Conservation (phyloP, 2,113 vertebrate species). For the Siniperca chuatsi region DNA sequence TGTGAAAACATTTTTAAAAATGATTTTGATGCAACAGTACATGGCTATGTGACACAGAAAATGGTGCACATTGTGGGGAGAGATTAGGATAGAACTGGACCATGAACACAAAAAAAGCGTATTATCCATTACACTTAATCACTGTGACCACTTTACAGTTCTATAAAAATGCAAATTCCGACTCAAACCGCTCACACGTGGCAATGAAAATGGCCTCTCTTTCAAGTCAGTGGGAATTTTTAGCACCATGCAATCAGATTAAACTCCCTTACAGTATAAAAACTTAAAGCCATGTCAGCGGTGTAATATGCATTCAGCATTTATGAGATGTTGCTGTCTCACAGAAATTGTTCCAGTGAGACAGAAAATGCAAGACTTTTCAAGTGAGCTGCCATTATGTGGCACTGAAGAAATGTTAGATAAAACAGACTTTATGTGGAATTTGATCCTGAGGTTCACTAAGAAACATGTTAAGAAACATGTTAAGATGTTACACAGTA, state of each 20-base stretch:
- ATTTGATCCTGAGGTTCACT: slow-evolving; percentile 12
- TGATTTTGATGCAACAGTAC: not conserved
- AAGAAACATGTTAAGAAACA: slow-evolving; percentile 13
- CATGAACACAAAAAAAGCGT: slow-evolving; percentile 16
- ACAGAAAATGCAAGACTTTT: slow-evolving; percentile 42
- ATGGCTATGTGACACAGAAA: slow-evolving; percentile 17
- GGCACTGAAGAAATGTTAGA: slow-evolving; percentile 33
- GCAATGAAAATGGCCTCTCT: slow-evolving; percentile 30
- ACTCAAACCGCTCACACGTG: slow-evolving; percentile 42
- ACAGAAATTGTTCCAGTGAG: slow-evolving; percentile 31
- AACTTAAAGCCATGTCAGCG: slow-evolving; percentile 40
- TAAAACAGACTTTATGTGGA: slow-evolving; percentile 25
- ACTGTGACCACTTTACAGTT: slow-evolving; percentile 62
- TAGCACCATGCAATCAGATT: slow-evolving; percentile 45
- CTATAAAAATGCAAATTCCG: slow-evolving; percentile 71
- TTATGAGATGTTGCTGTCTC: slow-evolving; percentile 51
- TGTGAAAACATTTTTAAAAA: not conserved
- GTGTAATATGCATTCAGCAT: slow-evolving; percentile 23
- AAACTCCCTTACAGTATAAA: slow-evolving; percentile 36
- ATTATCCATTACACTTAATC: slow-evolving; percentile 66
- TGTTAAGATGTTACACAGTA: slow-evolving; percentile 5
- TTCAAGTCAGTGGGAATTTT: slow-evolving; percentile 23
- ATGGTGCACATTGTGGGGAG: slow-evolving; percentile 12
- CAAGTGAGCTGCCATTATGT: slow-evolving; percentile 38
- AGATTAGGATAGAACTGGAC: slow-evolving; percentile 60